These are phyloP conservation scores for Epiblema foenella DNA, from an alignment of 2,888 invertebrate species.

Conservation along the genomic window DNA sequence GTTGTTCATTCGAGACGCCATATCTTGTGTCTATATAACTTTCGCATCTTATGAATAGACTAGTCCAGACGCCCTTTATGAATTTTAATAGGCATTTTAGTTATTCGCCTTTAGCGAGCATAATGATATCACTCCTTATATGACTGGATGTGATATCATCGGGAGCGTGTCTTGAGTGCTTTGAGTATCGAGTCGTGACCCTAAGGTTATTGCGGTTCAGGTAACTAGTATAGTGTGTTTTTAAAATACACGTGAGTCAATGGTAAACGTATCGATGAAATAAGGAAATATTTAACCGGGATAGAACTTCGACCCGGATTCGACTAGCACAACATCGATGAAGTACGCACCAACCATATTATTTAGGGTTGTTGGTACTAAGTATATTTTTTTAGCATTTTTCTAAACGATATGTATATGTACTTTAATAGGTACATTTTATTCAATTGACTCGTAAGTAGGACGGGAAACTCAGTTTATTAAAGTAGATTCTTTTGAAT, in stretches of 20 bases:
- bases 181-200: slow-evolving; percentile 28
- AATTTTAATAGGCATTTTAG: slow-evolving; percentile 41
- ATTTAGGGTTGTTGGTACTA: not conserved
- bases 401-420: no score
- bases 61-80: slow-evolving; percentile 24
- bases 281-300: not conserved
- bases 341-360: not conserved
- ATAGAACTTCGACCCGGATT: slow-evolving; percentile 1
- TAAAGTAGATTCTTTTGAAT: no score
- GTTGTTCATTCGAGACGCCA: no score
- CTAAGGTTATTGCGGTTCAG: slow-evolving; percentile 23
- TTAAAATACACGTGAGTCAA: slow-evolving; percentile 25
- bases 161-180: slow-evolving; percentile 13
- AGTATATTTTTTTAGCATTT: no score
- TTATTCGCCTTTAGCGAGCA: slow-evolving; percentile 28
- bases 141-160: slow-evolving; percentile 31
- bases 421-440: no score
- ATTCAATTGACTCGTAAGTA: no score
- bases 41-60: not conserved
- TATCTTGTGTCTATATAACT: not conserved
- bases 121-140: slow-evolving; percentile 38
- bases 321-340: not conserved
- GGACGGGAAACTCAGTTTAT: no score
- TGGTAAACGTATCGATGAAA: not conserved
- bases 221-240: slow-evolving; percentile 9